phyloP scores from a whole-genome alignment of 2,113 vertebrate species.

The Hiodon tergisus region DNA sequence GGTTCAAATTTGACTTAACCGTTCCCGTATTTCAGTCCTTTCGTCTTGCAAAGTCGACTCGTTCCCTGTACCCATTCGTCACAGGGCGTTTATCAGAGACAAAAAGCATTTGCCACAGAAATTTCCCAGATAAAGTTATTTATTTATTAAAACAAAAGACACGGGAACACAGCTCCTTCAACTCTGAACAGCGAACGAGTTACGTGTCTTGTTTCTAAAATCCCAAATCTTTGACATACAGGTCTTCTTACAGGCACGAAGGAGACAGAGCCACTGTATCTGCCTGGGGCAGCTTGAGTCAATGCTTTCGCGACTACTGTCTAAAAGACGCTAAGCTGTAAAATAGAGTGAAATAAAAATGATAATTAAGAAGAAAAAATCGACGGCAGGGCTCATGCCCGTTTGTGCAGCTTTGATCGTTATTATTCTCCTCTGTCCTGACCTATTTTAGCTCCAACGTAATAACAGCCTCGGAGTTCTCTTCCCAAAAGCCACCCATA shows the following conservation, averaged over 20 bases:
- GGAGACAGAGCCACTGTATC: background rate
- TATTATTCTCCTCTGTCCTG: constrained; percentile 10
- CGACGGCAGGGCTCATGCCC: background rate
- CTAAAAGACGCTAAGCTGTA: background rate
- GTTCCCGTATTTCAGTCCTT: too few species aligned
- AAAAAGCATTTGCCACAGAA: too few species aligned
- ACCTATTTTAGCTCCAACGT: constrained; percentile 17
- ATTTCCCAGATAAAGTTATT: too few species aligned
- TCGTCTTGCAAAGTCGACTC: too few species aligned
- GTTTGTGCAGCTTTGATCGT: background rate
- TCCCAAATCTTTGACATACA: background rate
- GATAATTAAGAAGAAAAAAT: too few species aligned
- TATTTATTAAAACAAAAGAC: too few species aligned
- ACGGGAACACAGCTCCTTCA: too few species aligned
- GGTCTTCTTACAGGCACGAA: background rate
- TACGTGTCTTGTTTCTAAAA: too few species aligned
- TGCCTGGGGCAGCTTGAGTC: background rate
- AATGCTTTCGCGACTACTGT: background rate
- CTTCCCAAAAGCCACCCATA: background rate
- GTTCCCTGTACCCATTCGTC: too few species aligned
- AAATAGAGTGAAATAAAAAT: background rate
- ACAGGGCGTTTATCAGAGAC: too few species aligned
- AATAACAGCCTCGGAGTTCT: background rate
- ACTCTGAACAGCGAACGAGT: too few species aligned
- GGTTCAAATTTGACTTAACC: too few species aligned